These are phyloP conservation scores for Machimus atricapillus DNA, from an alignment of 2,888 invertebrate species.

Conservation along the genomic window DNA sequence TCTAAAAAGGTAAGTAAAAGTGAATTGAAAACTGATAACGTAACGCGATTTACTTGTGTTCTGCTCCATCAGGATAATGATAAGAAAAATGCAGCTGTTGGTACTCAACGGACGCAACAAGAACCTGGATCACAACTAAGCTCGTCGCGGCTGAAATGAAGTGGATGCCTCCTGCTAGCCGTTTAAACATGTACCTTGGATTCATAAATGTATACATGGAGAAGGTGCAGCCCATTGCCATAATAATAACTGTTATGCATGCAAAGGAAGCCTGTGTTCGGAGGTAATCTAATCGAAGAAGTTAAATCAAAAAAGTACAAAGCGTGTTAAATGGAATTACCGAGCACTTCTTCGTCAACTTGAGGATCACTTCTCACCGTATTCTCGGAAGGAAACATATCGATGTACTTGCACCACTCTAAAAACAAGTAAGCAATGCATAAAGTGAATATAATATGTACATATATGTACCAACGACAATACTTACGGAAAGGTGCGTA, in stretches of 20 bases:
- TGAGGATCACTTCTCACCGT: conserved; percentile 65
- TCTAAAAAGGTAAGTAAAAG: conserved; percentile 52
- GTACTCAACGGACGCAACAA: conserved; percentile 76
- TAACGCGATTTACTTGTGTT: conserved; percentile 64
- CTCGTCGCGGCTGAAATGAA: conserved; percentile 83
- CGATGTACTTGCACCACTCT: conserved; percentile 69
- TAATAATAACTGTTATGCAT: conserved; percentile 80
- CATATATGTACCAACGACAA: not conserved
- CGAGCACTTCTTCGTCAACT: conserved; percentile 66
- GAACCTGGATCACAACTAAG: conserved; percentile 83
- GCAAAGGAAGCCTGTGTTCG: conserved; percentile 85
- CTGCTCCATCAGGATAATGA: conserved; percentile 72
- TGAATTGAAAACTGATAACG: not conserved
- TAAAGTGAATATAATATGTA: not conserved
- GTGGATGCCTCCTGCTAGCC: conserved; percentile 83
- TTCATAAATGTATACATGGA: conserved; percentile 84
- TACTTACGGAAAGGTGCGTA: conserved; percentile 56
- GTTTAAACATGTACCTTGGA: conserved; percentile 87
- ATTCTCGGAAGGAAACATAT: conserved; percentile 68
- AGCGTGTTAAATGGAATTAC: conserved; percentile 56
- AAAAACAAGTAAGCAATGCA: conserved; percentile 49
- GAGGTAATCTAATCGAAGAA: conserved; percentile 72
- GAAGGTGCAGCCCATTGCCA: conserved; percentile 82
- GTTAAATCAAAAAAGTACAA: not conserved
- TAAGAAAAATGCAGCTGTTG: conserved; percentile 71